Conservation (phyloP, 1,140 invertebrate genomes). For the Drosophila repletoides region DNA sequence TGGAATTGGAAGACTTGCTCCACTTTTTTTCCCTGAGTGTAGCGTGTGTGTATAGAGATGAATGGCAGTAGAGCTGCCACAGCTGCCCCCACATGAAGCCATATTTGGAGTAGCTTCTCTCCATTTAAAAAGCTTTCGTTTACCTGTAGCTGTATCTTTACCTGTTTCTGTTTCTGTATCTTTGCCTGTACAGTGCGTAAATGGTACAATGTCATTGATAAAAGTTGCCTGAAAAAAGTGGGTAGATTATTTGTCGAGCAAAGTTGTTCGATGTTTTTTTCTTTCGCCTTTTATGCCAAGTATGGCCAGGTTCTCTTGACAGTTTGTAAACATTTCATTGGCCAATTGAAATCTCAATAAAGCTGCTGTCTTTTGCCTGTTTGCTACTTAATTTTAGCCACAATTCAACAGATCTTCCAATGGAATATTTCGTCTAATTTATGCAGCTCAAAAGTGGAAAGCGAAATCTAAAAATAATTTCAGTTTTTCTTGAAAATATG, state of each 20-base stretch:
- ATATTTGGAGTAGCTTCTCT: background rate
- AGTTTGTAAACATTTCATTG: slow-evolving; percentile 52
- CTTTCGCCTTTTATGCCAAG: slow-evolving; percentile 17
- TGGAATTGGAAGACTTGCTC: slow-evolving; percentile 69
- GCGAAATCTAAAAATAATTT: no score
- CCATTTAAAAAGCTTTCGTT: background rate
- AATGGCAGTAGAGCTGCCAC: slow-evolving; percentile 3
- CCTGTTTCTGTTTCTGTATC: slow-evolving; percentile 1
- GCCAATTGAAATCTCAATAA: slow-evolving; percentile 51
- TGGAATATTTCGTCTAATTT: background rate
- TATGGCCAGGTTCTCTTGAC: slow-evolving; percentile 36
- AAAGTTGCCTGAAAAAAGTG: slow-evolving; percentile 36
- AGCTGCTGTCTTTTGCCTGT: slow-evolving; percentile 30
- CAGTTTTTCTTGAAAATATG: no score
- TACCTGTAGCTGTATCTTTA: slow-evolving; percentile 4
- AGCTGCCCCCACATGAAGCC: slow-evolving; percentile 31
- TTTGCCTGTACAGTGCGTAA: slow-evolving; percentile 13
- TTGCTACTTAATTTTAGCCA: slow-evolving; percentile 53
- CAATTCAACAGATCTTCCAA: slow-evolving; percentile 6
- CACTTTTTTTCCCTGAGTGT: no score
- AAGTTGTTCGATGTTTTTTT: background rate
- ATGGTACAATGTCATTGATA: slow-evolving; percentile 52
- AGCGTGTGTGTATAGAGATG: background rate
- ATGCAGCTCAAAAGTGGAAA: no score
- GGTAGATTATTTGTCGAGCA: slow-evolving; percentile 26